These are phyloP conservation scores for Melanotaenia maccullochi DNA, from an alignment of 2,797 vertebrate species.

Conservation along the genomic window DNA sequence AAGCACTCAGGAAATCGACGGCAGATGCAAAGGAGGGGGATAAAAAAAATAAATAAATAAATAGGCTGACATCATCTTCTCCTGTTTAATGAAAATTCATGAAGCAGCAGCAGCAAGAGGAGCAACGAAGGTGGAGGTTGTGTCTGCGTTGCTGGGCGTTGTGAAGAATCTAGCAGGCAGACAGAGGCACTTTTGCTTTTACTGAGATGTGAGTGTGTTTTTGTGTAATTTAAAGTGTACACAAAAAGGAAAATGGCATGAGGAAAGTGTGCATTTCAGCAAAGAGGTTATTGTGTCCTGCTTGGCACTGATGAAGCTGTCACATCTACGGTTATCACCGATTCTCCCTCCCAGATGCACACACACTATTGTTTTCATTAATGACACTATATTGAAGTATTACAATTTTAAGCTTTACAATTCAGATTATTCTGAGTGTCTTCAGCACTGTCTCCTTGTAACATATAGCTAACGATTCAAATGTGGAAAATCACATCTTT, in stretches of 20 bases:
- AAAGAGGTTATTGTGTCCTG: constrained; percentile 39
- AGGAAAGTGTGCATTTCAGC: constrained; percentile 45
- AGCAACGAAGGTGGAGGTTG: constrained; percentile 14
- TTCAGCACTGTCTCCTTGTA: no score
- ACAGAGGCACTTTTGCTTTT: constrained; percentile 4
- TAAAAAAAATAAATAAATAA: constrained; percentile 8
- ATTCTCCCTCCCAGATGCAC: constrained; percentile 7
- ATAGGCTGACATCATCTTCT: constrained; percentile 55
- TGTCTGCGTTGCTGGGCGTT: constrained; percentile 7
- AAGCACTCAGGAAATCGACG: constrained; percentile 65
- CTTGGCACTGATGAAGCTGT: constrained; percentile 28
- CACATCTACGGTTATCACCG: constrained; percentile 35
- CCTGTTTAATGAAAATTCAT: constrained; percentile 64
- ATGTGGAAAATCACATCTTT: no score
- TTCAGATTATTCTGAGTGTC: no score
- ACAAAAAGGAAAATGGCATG: constrained; percentile 10
- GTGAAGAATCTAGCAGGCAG: neutral
- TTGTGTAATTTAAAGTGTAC: neutral
- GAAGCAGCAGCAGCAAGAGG: constrained; percentile 9
- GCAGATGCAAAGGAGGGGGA: neutral
- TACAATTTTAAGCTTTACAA: no score
- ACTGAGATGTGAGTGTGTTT: neutral
- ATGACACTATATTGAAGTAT: no score
- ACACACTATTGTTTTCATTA: neutral
- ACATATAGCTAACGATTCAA: no score